Evolutionary conservation across 2,888 invertebrate genomes (phyloP), one percentile per base, ranked within the genome.

Genomic region (Drosophila longiperda): DNA sequence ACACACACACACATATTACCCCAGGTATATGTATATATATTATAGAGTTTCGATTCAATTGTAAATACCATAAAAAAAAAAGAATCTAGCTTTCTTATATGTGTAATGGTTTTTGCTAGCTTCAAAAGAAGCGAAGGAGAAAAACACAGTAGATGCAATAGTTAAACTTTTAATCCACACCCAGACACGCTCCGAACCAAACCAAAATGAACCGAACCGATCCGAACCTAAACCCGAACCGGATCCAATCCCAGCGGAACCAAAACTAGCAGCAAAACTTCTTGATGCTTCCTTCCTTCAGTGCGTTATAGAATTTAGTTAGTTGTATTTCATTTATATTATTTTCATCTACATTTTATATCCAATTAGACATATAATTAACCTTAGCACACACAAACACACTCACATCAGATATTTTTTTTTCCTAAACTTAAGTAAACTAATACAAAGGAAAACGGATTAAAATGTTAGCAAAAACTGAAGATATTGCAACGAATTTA

Each of bases 401-500:
- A 61, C 40, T 58, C 59, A 69, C 29, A 66, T 29, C 26, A 61
- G 29, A 66, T 15, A 70, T 58, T 87, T 87, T 87, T 87, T 89
- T 87, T 83, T 80, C 75, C 36, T 87, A 89, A 69, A 70, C 73
- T 73, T 87, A 87, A 87, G 87, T 89, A 87, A 87, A 87, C 76
- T 72, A 87, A 87, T 87, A 36, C 58, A 34, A 26, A 49, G 12
- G 33, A 48, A 32, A 55, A 62, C n/a, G 26, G 32, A 36, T 20
- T 12, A 20, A 69, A 71, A 74, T 80, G 80, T 89, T 89, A 89
- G 89, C 80, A 89, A 75, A 85, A 89, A 87, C 83, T 87, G 88
- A 81, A 74, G 86, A 89, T 76, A 90, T 83, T 87, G 90, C 87
- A 87, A 87, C 87, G 87, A 87, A 87, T 87, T 87, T 87, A 89